Percentiles rank a stretch among this genome's conserved stretches.
phyloP scores from a whole-genome alignment of 1,140 invertebrate species.

The Zaprionus ghesquierei region DNA sequence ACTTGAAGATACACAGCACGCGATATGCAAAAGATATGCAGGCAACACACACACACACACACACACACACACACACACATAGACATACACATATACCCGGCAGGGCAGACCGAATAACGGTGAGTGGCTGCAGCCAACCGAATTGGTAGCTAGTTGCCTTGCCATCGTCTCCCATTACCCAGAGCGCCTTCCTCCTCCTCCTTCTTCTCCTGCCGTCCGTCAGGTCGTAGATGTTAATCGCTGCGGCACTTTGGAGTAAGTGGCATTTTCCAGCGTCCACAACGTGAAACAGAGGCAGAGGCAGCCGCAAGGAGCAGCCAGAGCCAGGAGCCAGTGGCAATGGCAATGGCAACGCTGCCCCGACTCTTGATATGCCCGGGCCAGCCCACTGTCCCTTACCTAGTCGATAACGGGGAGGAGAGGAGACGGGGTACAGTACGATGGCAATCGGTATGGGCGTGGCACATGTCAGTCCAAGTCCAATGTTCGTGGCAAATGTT shows the following conservation, averaged over 20 bases:
- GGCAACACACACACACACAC: conserved; percentile 51
- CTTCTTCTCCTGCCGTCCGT: conserved; percentile 33
- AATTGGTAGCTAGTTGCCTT: conserved; percentile 28
- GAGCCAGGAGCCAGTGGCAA: conserved; percentile 7
- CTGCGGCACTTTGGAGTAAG: conserved; percentile 79
- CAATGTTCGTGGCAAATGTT: conserved; percentile 77
- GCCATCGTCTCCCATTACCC: conserved; percentile 23
- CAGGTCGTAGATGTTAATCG: conserved; percentile 80
- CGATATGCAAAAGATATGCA: conserved; percentile 71
- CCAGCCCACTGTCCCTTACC: conserved; percentile 48
- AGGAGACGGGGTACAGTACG: not conserved
- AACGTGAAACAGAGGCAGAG: conserved; percentile 43
- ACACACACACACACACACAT: too few relatives aligned
- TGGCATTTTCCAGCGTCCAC: conserved; percentile 78
- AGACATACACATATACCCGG: conserved; percentile 20
- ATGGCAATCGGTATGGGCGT: conserved; percentile 46
- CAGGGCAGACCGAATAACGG: conserved; percentile 61
- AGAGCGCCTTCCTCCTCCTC: conserved; percentile 9
- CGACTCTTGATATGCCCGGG: conserved; percentile 65
- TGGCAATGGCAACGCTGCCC: conserved; percentile 33
- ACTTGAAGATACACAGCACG: conserved; percentile 72
- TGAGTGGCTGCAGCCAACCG: conserved; percentile 23
- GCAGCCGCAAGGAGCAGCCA: conserved; percentile 14
- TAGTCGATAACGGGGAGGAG: not conserved
- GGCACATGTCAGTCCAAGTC: conserved; percentile 69